These are phyloP conservation scores for Dascillus cervinus DNA, from an alignment of 2,888 invertebrate genomes.

Conservation along the genomic window DNA sequence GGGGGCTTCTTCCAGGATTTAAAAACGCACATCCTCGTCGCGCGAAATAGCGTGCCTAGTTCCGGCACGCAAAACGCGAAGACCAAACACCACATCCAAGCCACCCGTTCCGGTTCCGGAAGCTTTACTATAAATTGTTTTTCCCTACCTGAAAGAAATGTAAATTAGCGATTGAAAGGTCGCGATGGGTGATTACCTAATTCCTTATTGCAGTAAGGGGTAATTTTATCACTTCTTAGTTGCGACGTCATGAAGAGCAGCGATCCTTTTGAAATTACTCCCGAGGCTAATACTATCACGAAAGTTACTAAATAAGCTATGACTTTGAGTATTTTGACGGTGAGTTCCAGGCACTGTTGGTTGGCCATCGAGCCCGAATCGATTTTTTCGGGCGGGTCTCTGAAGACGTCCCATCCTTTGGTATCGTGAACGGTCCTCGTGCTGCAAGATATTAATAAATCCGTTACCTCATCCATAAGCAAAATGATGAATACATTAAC, in stretches of 20 bases:
- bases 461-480: too few species aligned
- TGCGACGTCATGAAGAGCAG: constrained; percentile 90
- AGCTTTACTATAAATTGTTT: constrained; percentile 75
- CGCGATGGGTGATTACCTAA: constrained; percentile 54
- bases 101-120: constrained; percentile 78
- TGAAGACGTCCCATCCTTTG: constrained; percentile 96
- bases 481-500: too few species aligned
- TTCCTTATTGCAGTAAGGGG: constrained; percentile 78
- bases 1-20: constrained; percentile 75
- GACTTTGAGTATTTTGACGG: constrained; percentile 76
- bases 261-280: constrained; percentile 82
- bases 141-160: constrained; percentile 62
- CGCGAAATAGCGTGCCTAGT: constrained; percentile 75
- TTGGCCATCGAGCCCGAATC: constrained; percentile 85
- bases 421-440: constrained; percentile 78
- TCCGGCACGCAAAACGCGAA: constrained; percentile 86
- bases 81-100: constrained; percentile 88
- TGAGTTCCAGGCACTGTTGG: constrained; percentile 78
- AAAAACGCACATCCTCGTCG: constrained; percentile 82
- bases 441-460: too few species aligned
- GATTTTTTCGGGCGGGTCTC: constrained; percentile 82
- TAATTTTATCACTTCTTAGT: constrained; percentile 64
- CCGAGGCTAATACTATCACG: constrained; percentile 73
- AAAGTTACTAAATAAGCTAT: constrained; percentile 81
- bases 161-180: constrained; percentile 1